phyloP scores from a whole-genome alignment of 2,888 invertebrate genomes.

The Microctonus brassicae region DNA sequence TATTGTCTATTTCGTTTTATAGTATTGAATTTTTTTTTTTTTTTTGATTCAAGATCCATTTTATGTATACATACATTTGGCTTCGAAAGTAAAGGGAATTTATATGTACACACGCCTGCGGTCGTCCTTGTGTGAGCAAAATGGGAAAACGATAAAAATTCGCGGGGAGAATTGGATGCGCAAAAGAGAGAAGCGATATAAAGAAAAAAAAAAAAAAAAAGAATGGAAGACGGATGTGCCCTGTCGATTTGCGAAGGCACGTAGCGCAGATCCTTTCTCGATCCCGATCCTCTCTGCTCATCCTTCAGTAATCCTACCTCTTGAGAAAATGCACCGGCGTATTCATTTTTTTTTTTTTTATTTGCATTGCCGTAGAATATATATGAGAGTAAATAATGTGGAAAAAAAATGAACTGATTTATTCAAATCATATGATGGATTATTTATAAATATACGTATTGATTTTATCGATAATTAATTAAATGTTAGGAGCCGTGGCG shows the following conservation, averaged over 20 bases:
- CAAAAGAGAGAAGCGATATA: background rate
- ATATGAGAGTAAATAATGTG: background rate
- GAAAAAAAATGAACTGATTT: background rate
- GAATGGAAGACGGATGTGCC: conserved; percentile 13
- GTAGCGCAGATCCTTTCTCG: conserved; percentile 18
- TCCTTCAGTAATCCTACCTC: conserved; percentile 9
- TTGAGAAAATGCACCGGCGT: conserved; percentile 1
- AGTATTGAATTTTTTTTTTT: background rate
- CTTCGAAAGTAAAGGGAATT: background rate
- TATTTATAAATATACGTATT: background rate
- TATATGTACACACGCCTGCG: background rate
- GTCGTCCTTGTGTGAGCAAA: background rate
- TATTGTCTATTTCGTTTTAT: background rate
- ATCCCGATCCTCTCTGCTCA: background rate
- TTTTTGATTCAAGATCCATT: background rate
- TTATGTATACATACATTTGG: background rate
- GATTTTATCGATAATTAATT: background rate
- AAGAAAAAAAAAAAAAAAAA: background rate
- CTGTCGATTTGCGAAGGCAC: conserved; percentile 18
- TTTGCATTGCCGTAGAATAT: background rate
- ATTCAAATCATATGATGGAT: background rate
- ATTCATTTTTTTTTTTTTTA: background rate
- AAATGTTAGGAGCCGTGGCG: background rate
- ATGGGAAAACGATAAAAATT: background rate
- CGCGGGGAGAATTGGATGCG: conserved; percentile 2